Evolutionary conservation across 2,113 vertebrate species (phyloP).

Genomic region (Myrmecobius fasciatus): DNA sequence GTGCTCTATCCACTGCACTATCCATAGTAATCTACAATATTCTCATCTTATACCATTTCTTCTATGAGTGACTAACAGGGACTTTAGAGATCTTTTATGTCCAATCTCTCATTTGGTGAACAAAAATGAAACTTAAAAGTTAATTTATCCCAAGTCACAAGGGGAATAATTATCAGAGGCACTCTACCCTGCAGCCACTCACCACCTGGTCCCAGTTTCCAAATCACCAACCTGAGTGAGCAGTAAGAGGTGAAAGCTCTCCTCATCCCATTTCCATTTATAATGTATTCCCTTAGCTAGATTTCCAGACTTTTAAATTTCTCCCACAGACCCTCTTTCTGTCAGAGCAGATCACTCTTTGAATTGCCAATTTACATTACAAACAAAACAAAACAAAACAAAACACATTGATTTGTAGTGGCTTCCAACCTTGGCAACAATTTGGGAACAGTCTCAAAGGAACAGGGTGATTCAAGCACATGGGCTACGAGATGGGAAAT

Average conservation of each 20-base stretch:
- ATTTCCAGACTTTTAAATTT: not conserved
- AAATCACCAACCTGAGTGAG: not conserved
- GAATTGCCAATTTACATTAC: conserved; percentile 3
- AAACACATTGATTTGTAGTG: conserved; percentile 4
- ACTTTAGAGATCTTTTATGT: not conserved
- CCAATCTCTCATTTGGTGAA: not conserved
- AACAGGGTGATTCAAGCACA: not conserved
- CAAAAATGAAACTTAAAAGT: not conserved
- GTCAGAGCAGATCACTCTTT: conserved; percentile 13
- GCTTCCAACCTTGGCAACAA: conserved; percentile 2
- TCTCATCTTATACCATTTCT: not conserved
- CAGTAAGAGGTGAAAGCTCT: not conserved
- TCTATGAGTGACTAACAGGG: not conserved
- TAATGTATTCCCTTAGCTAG: not conserved
- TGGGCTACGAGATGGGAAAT: not conserved
- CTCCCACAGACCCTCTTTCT: not conserved
- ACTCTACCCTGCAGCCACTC: not conserved
- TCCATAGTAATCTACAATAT: not conserved
- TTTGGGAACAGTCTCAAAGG: conserved; percentile 19
- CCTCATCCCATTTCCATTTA: not conserved
- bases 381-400: conserved; percentile 24
- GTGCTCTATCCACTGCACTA: too few species aligned
- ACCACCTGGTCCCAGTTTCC: not conserved
- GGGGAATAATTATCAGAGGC: not conserved
- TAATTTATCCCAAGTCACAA: not conserved